Evolutionary conservation across 1,140 invertebrate genomes (phyloP), one percentile per base, ranked within the genome.

Genomic region (Drosophila orena): DNA sequence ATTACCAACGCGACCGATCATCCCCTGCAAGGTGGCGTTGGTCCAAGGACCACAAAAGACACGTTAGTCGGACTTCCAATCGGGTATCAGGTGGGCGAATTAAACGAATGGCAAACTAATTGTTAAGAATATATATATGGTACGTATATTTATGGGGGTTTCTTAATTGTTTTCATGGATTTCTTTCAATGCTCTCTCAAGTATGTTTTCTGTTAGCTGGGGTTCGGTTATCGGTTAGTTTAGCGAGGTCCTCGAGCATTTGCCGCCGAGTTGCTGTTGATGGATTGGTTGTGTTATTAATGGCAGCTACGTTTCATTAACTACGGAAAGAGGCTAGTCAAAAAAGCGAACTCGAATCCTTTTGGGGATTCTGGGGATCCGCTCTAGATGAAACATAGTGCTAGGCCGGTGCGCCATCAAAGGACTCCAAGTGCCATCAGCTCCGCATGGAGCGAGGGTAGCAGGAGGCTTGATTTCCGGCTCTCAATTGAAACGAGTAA

Each of bases 1-100:
- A 95, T 94, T 95, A 94, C 94, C 94, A 94, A 91, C 94, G 94
- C 85, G 94, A 93, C 93, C 93, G 93, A 93, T 91, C 91, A 92
- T 94, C 94, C 93, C 93, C 93, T 94, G 91, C 59, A 91, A 86
- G 79, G 78, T 84, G 72, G 59, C 76, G 56, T 37, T 53, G 58
- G 52, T 76, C 84, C 74, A 88, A 77, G 64, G 65, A 83, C 61
- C 70, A 79, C 83, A 86, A 43, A 83, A 49, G 60, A 14, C 53
- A 54, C 57, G 78, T 88, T 88, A 88, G 84, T 88, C 49, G 75
- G 38, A 17, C 35, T 42, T 76, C 79, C 64, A 71, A 24, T 61
- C 47, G 64, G 50, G 40, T 52, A 77, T 30, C 30, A 30, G 30
- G 37, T 10, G 54, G 34, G 47, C 22, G 53, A 59, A 69, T 52